These are phyloP conservation scores for Macrophya alboannulata DNA, from an alignment of 2,888 invertebrate genomes.

Conservation along the genomic window DNA sequence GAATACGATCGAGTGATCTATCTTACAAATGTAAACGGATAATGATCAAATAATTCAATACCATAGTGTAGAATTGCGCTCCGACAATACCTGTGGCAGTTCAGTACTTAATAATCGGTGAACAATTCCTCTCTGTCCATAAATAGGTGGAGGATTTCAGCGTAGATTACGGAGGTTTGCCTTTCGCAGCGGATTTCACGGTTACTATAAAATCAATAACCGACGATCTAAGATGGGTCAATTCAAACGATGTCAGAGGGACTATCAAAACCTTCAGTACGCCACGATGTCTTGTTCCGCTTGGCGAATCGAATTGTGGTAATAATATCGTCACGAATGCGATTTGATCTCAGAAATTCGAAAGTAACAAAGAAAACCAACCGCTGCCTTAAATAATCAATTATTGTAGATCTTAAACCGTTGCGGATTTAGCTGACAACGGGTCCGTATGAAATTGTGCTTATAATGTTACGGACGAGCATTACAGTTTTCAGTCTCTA, in stretches of 20 bases:
- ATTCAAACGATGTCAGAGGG: background rate
- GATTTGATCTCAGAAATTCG: background rate
- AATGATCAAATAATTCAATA: no score
- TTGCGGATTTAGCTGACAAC: no score
- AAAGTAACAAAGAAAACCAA: background rate
- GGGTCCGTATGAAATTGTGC: no score
- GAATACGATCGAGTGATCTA: no score
- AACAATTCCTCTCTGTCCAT: background rate
- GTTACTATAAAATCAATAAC: background rate
- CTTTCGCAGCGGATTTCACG: background rate
- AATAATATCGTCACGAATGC: background rate
- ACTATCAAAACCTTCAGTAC: background rate
- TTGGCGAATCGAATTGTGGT: no score
- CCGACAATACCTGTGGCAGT: background rate
- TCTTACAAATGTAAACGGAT: no score
- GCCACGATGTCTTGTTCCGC: background rate
- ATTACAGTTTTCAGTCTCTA: background rate
- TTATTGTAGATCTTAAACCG: background rate
- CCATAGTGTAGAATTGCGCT: background rate
- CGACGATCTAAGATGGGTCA: background rate
- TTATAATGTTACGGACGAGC: no score
- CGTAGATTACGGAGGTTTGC: background rate
- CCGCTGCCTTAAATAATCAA: background rate
- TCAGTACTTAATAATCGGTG: background rate
- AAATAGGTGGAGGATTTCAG: background rate